phyloP scores from a whole-genome alignment of 37 sponge, comb jelly and placozoan species.

The Eunapius fragilis region DNA sequence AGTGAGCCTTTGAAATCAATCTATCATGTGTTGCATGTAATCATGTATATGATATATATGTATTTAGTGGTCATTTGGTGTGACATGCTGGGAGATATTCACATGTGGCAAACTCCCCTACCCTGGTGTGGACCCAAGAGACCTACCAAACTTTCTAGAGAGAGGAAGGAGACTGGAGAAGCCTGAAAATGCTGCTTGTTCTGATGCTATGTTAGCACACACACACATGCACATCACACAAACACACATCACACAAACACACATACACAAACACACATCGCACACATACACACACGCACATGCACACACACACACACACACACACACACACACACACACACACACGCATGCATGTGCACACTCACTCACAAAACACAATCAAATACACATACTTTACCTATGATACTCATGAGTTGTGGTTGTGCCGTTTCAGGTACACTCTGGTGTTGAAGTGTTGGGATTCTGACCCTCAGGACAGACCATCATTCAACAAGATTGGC shows the following conservation, averaged over 20 bases:
- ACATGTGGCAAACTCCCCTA: slow-evolving; percentile 20
- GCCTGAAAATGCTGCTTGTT: slow-evolving; percentile 24
- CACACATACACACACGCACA: no score
- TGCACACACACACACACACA: no score
- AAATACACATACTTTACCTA: background rate
- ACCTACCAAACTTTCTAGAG: slow-evolving; percentile 3
- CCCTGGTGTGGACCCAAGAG: slow-evolving; percentile 22
- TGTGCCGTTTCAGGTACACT: slow-evolving; percentile 12
- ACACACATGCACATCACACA: no score
- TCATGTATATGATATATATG: no score
- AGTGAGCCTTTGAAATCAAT: no score
- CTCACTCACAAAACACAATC: no score
- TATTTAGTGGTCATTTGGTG: slow-evolving; percentile 60
- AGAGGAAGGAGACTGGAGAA: slow-evolving; percentile 19
- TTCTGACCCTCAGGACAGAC: slow-evolving; percentile 22
- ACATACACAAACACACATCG: no score
- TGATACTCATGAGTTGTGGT: no score
- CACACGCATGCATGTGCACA: no score
- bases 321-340: no score
- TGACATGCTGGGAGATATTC: slow-evolving; percentile 47
- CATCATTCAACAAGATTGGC: slow-evolving; percentile 8
- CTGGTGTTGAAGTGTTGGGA: slow-evolving; percentile 26
- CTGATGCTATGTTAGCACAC: slow-evolving; percentile 23
- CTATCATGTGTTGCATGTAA: no score
- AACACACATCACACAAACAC: no score